Evolutionary conservation across 2,888 invertebrate genomes (phyloP).

Genomic region (Habroteleia sp.): DNA sequence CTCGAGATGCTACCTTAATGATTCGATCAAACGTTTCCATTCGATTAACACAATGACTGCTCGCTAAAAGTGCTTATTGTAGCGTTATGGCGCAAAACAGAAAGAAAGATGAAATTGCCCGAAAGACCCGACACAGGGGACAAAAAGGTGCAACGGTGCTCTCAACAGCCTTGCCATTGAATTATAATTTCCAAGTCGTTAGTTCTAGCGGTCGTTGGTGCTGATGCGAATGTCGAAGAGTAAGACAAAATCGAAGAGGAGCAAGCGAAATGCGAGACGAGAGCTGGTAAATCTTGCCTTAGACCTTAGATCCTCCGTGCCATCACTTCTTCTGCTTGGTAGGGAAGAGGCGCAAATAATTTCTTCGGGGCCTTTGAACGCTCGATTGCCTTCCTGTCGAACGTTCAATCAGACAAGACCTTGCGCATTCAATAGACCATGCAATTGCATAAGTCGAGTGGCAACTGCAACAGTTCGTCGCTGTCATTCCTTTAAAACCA

Average conservation of each 20-base stretch:
- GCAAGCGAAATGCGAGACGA: too few species aligned
- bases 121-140: constrained; percentile 25
- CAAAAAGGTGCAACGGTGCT: constrained; percentile 38
- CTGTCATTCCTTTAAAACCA: too few species aligned
- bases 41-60: constrained; percentile 30
- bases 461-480: constrained; percentile 25
- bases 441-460: constrained; percentile 58
- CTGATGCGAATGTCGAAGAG: background rate
- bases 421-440: constrained; percentile 68
- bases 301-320: too few species aligned
- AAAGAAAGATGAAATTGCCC: constrained; percentile 16
- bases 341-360: constrained; percentile 61
- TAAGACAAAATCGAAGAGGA: constrained; percentile 23
- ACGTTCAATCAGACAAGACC: constrained; percentile 65
- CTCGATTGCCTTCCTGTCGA: constrained; percentile 70
- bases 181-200: constrained; percentile 75
- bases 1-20: too few species aligned
- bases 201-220: constrained; percentile 67
- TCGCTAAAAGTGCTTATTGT: constrained; percentile 29
- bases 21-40: constrained; percentile 13
- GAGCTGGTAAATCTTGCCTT: too few species aligned
- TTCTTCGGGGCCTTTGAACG: constrained; percentile 69
- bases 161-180: constrained; percentile 73
- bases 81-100: constrained; percentile 13
- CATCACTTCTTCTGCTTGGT: too few species aligned